Conservation (phyloP, 2,888 invertebrate genomes). For the Aromia moschata region DNA sequence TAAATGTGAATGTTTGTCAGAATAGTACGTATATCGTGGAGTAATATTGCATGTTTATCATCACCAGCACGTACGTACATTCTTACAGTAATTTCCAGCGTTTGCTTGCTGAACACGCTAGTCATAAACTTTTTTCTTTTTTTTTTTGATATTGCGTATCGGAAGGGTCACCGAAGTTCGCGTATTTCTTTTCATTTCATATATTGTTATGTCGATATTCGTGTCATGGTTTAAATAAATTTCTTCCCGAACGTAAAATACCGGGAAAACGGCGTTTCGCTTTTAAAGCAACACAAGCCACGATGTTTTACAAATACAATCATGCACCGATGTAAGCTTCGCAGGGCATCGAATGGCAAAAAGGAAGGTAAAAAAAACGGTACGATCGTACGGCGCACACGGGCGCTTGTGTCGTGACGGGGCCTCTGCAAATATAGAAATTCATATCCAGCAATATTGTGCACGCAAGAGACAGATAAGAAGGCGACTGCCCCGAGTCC, state of each 20-base stretch:
- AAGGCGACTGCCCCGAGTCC: slow-evolving; percentile 12
- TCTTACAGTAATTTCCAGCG: background rate
- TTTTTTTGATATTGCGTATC: background rate
- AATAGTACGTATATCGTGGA: too few relatives aligned
- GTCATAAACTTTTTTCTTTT: background rate
- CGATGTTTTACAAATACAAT: slow-evolving; percentile 39
- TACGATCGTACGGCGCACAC: slow-evolving; percentile 29
- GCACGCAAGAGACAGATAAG: slow-evolving; percentile 42
- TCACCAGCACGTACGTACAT: background rate
- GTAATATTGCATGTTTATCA: background rate
- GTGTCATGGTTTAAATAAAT: background rate
- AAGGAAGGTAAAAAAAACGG: slow-evolving; percentile 26
- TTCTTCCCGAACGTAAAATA: background rate
- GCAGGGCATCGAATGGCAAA: slow-evolving; percentile 21
- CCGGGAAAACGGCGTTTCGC: slow-evolving; percentile 29
- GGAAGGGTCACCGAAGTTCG: background rate
- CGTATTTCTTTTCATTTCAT: background rate
- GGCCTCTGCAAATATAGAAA: slow-evolving; percentile 47
- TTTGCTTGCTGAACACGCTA: background rate
- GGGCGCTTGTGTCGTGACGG: slow-evolving; percentile 37
- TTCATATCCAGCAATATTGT: slow-evolving; percentile 46
- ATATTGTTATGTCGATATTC: background rate
- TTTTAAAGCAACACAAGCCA: slow-evolving; percentile 30
- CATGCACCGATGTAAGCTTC: slow-evolving; percentile 27
- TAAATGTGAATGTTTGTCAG: too few relatives aligned